phyloP scores from a whole-genome alignment of 2,888 invertebrate genomes.

The Tridacna gigas region DNA sequence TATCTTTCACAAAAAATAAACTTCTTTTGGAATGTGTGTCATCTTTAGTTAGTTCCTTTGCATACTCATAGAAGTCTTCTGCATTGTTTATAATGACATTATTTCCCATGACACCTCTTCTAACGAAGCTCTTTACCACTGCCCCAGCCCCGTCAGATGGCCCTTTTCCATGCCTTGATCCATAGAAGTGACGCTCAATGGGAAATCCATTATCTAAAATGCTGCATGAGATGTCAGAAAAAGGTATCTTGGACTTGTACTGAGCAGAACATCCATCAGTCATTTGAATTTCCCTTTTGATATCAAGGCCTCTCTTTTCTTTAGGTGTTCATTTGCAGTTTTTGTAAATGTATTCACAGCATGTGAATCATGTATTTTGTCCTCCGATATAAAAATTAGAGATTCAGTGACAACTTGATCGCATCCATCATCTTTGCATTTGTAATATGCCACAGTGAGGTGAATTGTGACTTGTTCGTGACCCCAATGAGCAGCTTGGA shows the following conservation, averaged over 20 bases:
- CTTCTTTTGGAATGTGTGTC: constrained; percentile 8
- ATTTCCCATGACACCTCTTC: constrained; percentile 8
- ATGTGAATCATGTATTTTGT: constrained; percentile 51
- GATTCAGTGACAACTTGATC: constrained; percentile 48
- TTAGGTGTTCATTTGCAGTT: constrained; percentile 42
- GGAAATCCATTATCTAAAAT: constrained; percentile 44
- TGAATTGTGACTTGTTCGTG: constrained; percentile 53
- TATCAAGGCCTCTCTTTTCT: constrained; percentile 12
- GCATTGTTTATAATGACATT: not conserved
- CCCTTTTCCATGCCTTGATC: constrained; percentile 31
- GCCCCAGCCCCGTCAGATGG: constrained; percentile 17
- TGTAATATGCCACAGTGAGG: constrained; percentile 50
- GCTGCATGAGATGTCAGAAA: constrained; percentile 46
- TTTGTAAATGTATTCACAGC: constrained; percentile 49
- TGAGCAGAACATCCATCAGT: constrained; percentile 36
- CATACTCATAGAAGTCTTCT: not conserved
- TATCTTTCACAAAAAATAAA: not conserved
- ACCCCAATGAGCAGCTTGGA: constrained; percentile 57
- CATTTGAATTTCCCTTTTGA: constrained; percentile 4
- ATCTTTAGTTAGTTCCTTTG: not conserved
- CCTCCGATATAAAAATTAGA: constrained; percentile 56
- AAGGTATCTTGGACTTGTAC: constrained; percentile 50
- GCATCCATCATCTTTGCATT: constrained; percentile 46
- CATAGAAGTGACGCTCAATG: constrained; percentile 45
- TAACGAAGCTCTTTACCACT: constrained; percentile 8